Conservation (phyloP, 1,140 invertebrate species). For the Tetramorium simillimum region DNA sequence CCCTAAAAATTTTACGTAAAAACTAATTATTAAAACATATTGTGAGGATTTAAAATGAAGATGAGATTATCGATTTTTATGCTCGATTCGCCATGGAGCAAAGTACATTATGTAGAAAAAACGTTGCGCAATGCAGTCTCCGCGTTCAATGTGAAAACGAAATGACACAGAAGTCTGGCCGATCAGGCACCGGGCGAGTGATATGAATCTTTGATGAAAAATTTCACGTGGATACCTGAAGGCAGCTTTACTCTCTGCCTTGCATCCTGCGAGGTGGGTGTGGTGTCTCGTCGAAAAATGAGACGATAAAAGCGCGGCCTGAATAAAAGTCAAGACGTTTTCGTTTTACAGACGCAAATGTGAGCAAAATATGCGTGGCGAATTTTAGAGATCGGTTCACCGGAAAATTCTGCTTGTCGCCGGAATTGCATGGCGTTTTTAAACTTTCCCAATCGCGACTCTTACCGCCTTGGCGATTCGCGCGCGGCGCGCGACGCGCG, state of each 20-base stretch:
- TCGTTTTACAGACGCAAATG: conserved; percentile 28
- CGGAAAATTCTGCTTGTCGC: conserved; percentile 19
- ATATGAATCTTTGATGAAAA: conserved; percentile 48
- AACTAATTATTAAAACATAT: neutral
- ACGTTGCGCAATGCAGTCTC: neutral
- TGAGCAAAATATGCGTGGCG: conserved; percentile 16
- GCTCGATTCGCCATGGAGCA: neutral
- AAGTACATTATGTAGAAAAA: neutral
- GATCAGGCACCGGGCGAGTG: neutral
- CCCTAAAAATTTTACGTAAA: neutral
- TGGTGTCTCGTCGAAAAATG: conserved; percentile 50
- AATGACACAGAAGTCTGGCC: neutral
- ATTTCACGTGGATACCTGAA: conserved; percentile 30
- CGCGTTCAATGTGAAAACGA: neutral
- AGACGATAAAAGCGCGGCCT: conserved; percentile 47
- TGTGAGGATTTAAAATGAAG: neutral
- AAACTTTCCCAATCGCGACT: conserved; percentile 16
- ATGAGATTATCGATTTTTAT: neutral
- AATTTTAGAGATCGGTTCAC: conserved; percentile 24
- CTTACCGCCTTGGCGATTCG: neutral
- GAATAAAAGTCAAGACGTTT: conserved; percentile 53
- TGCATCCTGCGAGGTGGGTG: neutral
- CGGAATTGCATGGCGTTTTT: conserved; percentile 1
- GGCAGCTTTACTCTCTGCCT: conserved; percentile 29
- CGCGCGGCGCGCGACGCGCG: neutral